Conservation (phyloP, 2,888 invertebrate species). For the Apodemia duryi region DNA sequence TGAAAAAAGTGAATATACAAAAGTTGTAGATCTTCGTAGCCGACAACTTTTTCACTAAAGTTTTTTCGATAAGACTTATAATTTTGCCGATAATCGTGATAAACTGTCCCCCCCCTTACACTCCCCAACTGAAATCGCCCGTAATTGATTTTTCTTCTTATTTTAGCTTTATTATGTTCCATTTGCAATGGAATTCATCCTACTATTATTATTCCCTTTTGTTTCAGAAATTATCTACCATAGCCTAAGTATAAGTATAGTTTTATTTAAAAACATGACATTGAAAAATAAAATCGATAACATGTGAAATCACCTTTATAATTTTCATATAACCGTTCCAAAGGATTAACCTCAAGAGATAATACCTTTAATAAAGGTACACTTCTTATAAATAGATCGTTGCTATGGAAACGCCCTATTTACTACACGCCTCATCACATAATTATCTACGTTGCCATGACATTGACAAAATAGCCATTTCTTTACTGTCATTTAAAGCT, state of each 20-base stretch:
- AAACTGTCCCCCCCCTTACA: too few relatives aligned
- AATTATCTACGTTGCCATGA: constrained; percentile 54
- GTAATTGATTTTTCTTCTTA: too few relatives aligned
- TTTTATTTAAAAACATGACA: background rate
- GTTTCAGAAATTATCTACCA: too few relatives aligned
- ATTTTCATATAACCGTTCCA: background rate
- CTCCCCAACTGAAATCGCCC: too few relatives aligned
- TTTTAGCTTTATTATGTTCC: too few relatives aligned
- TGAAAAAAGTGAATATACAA: too few relatives aligned
- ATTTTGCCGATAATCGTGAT: too few relatives aligned
- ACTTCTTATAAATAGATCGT: constrained; percentile 54
- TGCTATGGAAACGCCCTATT: constrained; percentile 57
- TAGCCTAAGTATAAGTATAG: background rate
- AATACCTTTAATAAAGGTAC: background rate
- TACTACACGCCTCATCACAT: constrained; percentile 44
- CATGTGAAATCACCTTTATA: background rate
- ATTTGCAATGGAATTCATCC: too few relatives aligned
- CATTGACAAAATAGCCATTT: constrained; percentile 49
- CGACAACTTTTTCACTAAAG: too few relatives aligned
- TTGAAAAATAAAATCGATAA: background rate
- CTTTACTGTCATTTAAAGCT: constrained; percentile 31
- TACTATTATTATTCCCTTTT: too few relatives aligned
- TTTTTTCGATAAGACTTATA: too few relatives aligned
- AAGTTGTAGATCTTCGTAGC: too few relatives aligned
- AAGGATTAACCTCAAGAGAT: constrained; percentile 11